phyloP scores from a whole-genome alignment of 2,888 invertebrate genomes.

The Clitarchus hookeri region DNA sequence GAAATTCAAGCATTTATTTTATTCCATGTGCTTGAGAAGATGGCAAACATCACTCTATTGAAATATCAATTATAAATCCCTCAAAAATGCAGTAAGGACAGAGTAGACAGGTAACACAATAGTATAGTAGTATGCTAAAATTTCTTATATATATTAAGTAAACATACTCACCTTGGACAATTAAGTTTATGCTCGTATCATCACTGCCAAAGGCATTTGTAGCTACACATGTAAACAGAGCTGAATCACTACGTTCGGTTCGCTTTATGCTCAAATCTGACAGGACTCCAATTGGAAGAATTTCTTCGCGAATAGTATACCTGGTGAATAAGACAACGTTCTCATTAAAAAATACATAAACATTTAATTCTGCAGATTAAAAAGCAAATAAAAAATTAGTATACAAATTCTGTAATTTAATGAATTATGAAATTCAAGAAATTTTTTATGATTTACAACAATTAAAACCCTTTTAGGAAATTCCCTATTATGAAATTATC shows the following conservation, averaged over 20 bases:
- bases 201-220: constrained; percentile 93
- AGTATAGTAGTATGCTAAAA: no score
- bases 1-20: no score
- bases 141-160: neutral
- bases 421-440: no score
- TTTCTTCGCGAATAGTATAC: constrained; percentile 71
- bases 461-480: no score
- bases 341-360: no score
- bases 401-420: no score
- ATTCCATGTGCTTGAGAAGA: no score
- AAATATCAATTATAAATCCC: constrained; percentile 25
- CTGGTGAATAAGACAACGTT: constrained; percentile 43
- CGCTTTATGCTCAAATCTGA: constrained; percentile 88
- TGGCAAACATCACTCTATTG: neutral
- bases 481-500: no score
- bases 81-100: neutral
- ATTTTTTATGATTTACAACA: no score
- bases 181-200: constrained; percentile 94
- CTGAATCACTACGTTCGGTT: constrained; percentile 86
- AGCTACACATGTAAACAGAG: constrained; percentile 88
- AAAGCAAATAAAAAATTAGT: no score
- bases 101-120: neutral
- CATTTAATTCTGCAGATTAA: no score
- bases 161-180: constrained; percentile 75
- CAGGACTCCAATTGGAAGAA: constrained; percentile 82